Percentiles rank a stretch among this genome's conserved stretches.
phyloP scores from a whole-genome alignment of 2,113 vertebrate species.

The Pterocles orientalis region DNA sequence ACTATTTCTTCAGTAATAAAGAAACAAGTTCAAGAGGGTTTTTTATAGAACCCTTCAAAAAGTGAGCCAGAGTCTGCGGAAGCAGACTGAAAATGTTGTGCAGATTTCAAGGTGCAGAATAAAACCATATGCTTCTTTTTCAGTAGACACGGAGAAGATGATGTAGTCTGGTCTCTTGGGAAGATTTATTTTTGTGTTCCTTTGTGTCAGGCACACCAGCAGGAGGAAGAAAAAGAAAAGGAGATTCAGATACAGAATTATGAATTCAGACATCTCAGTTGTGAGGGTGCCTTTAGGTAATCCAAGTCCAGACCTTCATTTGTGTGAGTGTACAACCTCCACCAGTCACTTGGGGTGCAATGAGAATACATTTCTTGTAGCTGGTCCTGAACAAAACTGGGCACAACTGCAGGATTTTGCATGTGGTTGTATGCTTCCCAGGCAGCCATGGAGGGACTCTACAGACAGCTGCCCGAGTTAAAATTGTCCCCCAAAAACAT shows the following conservation, averaged over 20 bases:
- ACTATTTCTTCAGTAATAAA: not conserved
- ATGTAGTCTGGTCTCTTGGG: not conserved
- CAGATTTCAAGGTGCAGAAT: not conserved
- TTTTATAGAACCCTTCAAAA: not conserved
- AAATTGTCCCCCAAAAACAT: not conserved
- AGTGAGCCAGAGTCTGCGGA: not conserved
- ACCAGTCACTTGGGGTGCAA: not conserved
- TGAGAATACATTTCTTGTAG: not conserved
- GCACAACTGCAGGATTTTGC: not conserved
- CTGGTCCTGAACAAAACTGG: not conserved
- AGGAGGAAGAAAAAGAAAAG: not conserved
- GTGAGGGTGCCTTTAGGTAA: not conserved
- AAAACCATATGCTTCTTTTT: not conserved
- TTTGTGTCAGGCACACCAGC: not conserved
- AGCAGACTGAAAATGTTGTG: not conserved
- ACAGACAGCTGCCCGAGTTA: not conserved
- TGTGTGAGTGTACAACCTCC: not conserved
- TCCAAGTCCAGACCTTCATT: not conserved
- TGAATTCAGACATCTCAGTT: not conserved
- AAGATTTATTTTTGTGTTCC: not conserved
- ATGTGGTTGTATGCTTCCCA: not conserved
- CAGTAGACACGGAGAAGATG: not conserved
- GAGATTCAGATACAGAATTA: not conserved
- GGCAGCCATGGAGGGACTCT: not conserved
- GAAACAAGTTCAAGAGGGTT: not conserved